A percentile compares a stretch with the other conserved stretches of the same genome.
These are phyloP conservation scores for Riptortus pedestris DNA, from an alignment of 1,140 invertebrate genomes.

Conservation along the genomic window DNA sequence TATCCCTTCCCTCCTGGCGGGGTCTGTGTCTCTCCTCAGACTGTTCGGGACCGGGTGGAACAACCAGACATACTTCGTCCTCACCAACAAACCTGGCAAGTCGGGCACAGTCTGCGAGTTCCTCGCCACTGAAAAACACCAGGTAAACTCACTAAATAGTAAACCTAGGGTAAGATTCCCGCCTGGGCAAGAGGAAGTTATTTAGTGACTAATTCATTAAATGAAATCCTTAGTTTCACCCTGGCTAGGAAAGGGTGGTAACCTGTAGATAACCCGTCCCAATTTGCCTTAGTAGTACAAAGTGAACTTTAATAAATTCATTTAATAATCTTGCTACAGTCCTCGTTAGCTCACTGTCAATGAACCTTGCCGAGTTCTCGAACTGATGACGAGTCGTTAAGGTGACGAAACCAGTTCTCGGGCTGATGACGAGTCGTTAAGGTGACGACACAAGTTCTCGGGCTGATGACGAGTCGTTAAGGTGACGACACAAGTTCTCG, in stretches of 20 bases:
- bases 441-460: too few species aligned
- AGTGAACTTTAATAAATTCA: background rate
- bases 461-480: too few species aligned
- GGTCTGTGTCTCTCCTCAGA: constrained; percentile 47
- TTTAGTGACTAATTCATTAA: too few species aligned
- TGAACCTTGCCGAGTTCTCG: too few species aligned
- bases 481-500: too few species aligned
- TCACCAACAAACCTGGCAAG: constrained; percentile 47
- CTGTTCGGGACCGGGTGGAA: constrained; percentile 64
- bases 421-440: too few species aligned
- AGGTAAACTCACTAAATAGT: constrained; percentile 37
- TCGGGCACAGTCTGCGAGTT: constrained; percentile 43
- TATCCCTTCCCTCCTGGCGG: constrained; percentile 53
- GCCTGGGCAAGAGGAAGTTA: too few species aligned
- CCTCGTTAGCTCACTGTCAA: background rate
- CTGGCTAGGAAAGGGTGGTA: too few species aligned
- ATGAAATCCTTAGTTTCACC: too few species aligned
- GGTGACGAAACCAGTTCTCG: too few species aligned
- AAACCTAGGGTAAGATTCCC: too few species aligned
- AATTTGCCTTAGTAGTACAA: background rate
- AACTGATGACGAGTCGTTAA: too few species aligned
- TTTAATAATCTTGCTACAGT: background rate
- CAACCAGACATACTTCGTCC: constrained; percentile 53
- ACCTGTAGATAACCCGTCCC: background rate
- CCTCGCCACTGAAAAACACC: constrained; percentile 36